Base-by-base conservation (phyloP, 2,888 invertebrate genomes). In the Odontocerum albicorne region DNA sequence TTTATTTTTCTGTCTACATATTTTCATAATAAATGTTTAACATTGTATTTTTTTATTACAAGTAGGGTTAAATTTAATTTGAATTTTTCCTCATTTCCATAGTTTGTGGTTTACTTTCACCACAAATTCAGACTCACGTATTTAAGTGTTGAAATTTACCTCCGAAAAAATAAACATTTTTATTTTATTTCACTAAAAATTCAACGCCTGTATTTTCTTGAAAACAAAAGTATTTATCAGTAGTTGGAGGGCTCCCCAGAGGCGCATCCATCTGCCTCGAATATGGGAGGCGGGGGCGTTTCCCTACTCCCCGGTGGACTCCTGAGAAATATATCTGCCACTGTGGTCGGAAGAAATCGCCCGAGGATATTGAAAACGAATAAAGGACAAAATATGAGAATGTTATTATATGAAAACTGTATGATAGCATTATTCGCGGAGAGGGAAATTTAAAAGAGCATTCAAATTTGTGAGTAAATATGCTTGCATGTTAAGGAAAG, bases 281-380 rank as follows among this genome's bases (percentile, higher is more conserved):
- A 35, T 4, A 15, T 2, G 13, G 44, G 4, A n/a, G 22, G 16
- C 21, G 6, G 22, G 27, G 27, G 4, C 20, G 45, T 22, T 21
- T 16, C 13, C 27, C 4, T 10, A 10, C 27, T 7, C 4, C 27
- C 27, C 27, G 10, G 10, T 27, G 27, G 35, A 35, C 39, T 22
- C 46, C 2, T 7, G 49, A 38, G 39, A 31, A 38, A 31, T 39
- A 39, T 39, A 10, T 39, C 39, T 22, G n/a, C 4, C 16, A 39
- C 12, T 35, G 47, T 22, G 36, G 47, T 22, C 21, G 16, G 15
- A 31, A n/a, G 16, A 42, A 39, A 49, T 31, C 39, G 49, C 49
- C 40, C 33, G 20, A 27, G 49, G 49, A 50, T 50, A 50, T 50
- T 50, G 49, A 42, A 50, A 50, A 33, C 49, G 49, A 42, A 50